Conservation (phyloP, 2,888 invertebrate species). For the Watsonalla binaria region DNA sequence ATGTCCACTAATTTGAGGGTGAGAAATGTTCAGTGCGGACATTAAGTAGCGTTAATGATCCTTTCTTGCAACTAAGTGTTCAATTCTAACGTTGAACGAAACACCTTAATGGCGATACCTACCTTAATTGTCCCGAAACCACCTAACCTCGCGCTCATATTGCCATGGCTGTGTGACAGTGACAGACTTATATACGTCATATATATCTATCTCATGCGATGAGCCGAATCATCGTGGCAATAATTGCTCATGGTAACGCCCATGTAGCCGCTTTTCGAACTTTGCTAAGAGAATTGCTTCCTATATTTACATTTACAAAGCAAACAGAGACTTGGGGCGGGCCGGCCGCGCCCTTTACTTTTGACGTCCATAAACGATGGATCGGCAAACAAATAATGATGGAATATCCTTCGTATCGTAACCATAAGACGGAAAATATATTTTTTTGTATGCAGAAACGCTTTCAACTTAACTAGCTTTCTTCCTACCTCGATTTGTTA, state of each 20-base stretch:
- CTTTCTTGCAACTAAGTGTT: too few species aligned
- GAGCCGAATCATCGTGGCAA: too few species aligned
- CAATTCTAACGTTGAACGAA: too few species aligned
- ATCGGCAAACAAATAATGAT: constrained; percentile 57
- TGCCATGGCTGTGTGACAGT: too few species aligned
- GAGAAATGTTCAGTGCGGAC: too few species aligned
- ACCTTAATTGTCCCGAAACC: too few species aligned
- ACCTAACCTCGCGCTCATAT: too few species aligned
- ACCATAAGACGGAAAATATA: background rate
- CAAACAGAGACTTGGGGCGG: constrained; percentile 22
- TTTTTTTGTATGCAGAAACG: background rate
- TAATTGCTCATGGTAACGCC: background rate
- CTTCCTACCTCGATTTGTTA: background rate
- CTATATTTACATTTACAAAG: background rate
- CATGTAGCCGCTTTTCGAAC: background rate
- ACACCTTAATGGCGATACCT: too few species aligned
- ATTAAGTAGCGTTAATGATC: too few species aligned
- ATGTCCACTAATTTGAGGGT: too few species aligned
- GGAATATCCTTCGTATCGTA: constrained; percentile 29
- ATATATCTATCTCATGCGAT: too few species aligned
- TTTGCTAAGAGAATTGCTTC: background rate
- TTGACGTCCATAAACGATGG: constrained; percentile 53
- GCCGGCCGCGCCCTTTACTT: constrained; percentile 37
- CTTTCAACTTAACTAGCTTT: background rate
- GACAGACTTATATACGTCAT: too few species aligned